phyloP scores from a whole-genome alignment of 2,113 vertebrate genomes.

The Anser brachyrhynchus region DNA sequence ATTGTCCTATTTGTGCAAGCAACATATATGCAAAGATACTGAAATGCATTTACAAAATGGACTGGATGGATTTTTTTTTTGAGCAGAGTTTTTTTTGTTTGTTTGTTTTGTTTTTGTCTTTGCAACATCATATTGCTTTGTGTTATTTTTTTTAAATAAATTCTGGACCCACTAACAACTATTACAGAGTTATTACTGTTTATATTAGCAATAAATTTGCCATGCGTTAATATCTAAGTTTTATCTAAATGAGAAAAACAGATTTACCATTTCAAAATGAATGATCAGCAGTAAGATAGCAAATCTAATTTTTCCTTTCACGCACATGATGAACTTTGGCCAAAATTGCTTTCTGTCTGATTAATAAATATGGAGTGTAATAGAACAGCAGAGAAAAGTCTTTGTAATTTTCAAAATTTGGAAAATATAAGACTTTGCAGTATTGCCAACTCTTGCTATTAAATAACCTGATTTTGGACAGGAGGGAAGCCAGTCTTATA shows the following conservation, averaged over 20 bases:
- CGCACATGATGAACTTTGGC: not conserved
- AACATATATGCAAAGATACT: not conserved
- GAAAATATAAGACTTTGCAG: not conserved
- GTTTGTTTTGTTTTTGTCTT: not conserved
- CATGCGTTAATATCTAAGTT: not conserved
- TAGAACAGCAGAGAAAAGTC: not conserved
- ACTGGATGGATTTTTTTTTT: not conserved
- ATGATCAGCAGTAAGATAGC: not conserved
- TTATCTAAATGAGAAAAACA: not conserved
- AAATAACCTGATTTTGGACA: not conserved
- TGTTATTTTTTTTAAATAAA: not conserved
- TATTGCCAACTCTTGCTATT: not conserved
- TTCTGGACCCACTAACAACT: not conserved
- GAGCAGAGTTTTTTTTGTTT: not conserved
- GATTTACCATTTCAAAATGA: not conserved
- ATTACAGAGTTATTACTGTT: not conserved
- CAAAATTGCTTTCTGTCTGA: constrained; percentile 34
- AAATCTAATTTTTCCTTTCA: not conserved
- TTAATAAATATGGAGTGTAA: not conserved
- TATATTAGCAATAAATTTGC: not conserved
- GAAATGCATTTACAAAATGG: not conserved
- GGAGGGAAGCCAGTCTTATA: not conserved
- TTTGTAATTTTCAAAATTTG: not conserved
- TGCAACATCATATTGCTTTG: not conserved
- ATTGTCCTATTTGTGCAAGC: not conserved